phyloP scores from a whole-genome alignment of 2,888 invertebrate species.

The Trichogramma dendrolimi region DNA sequence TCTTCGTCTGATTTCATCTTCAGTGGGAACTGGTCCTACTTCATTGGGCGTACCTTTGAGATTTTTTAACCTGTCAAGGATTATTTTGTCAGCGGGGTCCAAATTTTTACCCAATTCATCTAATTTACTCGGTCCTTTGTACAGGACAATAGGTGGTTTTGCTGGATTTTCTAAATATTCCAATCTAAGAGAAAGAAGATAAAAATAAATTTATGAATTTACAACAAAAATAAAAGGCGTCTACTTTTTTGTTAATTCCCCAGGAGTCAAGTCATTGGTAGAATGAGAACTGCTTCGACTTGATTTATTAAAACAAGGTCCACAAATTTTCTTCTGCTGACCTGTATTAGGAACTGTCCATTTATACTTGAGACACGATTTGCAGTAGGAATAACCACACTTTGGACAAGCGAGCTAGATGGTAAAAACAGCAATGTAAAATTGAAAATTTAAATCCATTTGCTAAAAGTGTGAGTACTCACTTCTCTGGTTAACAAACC shows the following conservation, averaged over 20 bases:
- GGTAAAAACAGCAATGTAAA: constrained; percentile 24
- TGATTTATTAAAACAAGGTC: constrained; percentile 54
- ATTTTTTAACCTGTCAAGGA: constrained; percentile 65
- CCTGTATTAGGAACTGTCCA: constrained; percentile 61
- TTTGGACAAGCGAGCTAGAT: constrained; percentile 76
- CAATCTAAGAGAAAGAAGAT: constrained; percentile 46
- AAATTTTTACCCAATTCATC: constrained; percentile 51
- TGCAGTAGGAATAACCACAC: constrained; percentile 81
- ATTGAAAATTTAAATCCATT: not conserved
- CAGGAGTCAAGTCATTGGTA: constrained; percentile 31
- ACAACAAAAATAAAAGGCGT: not conserved
- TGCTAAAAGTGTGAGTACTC: constrained; percentile 33
- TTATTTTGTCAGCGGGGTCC: constrained; percentile 59
- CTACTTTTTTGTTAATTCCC: constrained; percentile 43
- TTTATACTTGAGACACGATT: constrained; percentile 73
- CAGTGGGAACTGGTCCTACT: constrained; percentile 54
- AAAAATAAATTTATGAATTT: constrained; percentile 7
- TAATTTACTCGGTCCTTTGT: constrained; percentile 51
- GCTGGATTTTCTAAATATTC: constrained; percentile 57
- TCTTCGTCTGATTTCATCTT: constrained; percentile 63
- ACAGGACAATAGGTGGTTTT: constrained; percentile 58
- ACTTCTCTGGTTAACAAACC: constrained; percentile 72
- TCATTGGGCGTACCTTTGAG: constrained; percentile 59
- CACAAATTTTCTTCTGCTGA: constrained; percentile 64
- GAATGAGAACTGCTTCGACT: too few relatives aligned